phyloP scores from a whole-genome alignment of 2,888 invertebrate species.

The Orchestes rusci region DNA sequence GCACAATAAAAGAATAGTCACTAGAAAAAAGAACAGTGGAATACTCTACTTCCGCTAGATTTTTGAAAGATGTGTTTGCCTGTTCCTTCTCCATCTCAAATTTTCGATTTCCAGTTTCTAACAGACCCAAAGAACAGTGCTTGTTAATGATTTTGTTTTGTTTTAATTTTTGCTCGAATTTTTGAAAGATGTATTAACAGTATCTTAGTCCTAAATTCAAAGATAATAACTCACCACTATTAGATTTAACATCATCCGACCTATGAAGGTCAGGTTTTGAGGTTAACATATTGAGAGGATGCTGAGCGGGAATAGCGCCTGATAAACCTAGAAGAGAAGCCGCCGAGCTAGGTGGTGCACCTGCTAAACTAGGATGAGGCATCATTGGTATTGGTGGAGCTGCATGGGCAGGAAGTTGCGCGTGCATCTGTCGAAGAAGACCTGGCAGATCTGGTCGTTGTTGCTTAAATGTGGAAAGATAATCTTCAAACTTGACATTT shows the following conservation, averaged over 20 bases:
- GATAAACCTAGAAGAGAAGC: conserved; percentile 55
- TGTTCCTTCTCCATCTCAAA: too few relatives aligned
- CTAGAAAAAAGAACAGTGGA: too few relatives aligned
- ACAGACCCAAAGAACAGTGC: too few relatives aligned
- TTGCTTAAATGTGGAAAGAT: conserved; percentile 59
- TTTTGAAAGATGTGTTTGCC: too few relatives aligned
- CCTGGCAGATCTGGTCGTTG: conserved; percentile 78
- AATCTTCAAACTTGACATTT: too few relatives aligned
- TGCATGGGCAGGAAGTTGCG: conserved; percentile 67
- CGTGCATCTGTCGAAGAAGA: conserved; percentile 87
- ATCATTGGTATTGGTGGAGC: conserved; percentile 68
- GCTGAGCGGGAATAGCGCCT: conserved; percentile 61
- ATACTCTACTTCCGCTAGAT: too few relatives aligned
- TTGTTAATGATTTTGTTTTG: too few relatives aligned
- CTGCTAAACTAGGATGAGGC: conserved; percentile 57
- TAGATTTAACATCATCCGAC: conserved; percentile 67
- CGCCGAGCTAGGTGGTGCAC: conserved; percentile 48
- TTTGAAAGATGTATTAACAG: neutral
- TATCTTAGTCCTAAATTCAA: conserved; percentile 1
- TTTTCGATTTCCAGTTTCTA: too few relatives aligned
- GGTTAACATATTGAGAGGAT: conserved; percentile 69
- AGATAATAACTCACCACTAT: conserved; percentile 59
- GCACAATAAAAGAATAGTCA: too few relatives aligned
- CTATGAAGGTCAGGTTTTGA: conserved; percentile 72
- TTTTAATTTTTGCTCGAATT: too few relatives aligned